Evolutionary conservation across 53 echinoderm and acorn worm species (phyloP), one percentile per base, ranked within the genome.

Genomic region (Temnopleurus reevesii): DNA sequence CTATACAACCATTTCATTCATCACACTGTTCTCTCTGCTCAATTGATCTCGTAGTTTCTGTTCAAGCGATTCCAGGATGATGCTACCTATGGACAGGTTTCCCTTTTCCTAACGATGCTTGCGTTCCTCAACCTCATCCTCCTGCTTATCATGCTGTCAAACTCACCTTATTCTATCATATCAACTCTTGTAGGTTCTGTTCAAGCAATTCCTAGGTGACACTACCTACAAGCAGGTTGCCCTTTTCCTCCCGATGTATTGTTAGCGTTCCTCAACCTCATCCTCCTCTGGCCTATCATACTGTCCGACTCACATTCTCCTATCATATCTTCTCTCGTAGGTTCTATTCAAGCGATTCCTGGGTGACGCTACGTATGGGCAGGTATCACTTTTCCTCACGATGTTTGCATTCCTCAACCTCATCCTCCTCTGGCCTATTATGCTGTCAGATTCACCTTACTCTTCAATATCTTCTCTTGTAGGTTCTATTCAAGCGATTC

Each of bases 211-310:
- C 54, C 46, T 96, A 2, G 93, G 93, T 25, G 89, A 95, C 19
- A 93, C 96, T 21, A 59, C 95, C 10, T 93, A 89, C 53, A 95
- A 95, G 25, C 96, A 96, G 54, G 96, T 96, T 12, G 95, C 96
- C 19, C 90, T 96, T 24, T 96, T 96, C 76, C 86, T 96, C 47
- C 76, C 95, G 3, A 66, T 96, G n/a, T n/a, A n/a, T n/a, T n/a
- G 31, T 82, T 96, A 7, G 93, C 92, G 27, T 35, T 94, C 7
- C 89, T 96, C 24, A 85, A 96, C 76, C 64, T 93, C 1, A 45
- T 92, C 57, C 81, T 92, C 53, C 86, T 95, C 46, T 93, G 95
- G 93, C 83, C 83, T 55, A 71, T 97, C 57, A 80, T 93, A 90
- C 57, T 97, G n/a, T n/a, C n/a, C n/a, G n/a, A n/a, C n/a, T n/a